Base-by-base conservation (phyloP, 2,797 vertebrate genomes). In the Chloroceryle amazona region DNA sequence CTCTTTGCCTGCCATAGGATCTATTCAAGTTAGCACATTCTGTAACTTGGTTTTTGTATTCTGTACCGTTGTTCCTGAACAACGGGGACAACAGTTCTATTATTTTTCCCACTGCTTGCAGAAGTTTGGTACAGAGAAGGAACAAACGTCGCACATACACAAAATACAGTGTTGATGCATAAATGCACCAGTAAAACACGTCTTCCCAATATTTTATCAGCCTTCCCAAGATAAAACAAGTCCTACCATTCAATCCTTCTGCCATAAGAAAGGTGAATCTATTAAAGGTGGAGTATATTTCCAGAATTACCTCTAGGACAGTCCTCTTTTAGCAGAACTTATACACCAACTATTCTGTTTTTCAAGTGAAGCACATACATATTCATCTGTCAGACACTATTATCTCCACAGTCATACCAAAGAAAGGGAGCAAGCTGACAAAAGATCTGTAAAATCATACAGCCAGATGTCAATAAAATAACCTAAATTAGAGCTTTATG, bases 21-120 rank as follows among this genome's bases (percentile, higher is more conserved):
- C 81, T 95, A 65, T 81, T 89, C 68, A 93, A 89, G 57, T 76
- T 78, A 88, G 90, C 78, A 93, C 90, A 75, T 86, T 95, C 81
- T 89, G 78, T 94, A 87, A 87, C 72, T 74, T 51, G 51, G 3
- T 29, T 90, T 90, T 81, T 89, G 46, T 81, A 46, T 86, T 92
- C 86, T 83, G 58, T 81, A 57, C 73, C 7, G 2, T 42, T 76
- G 80, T 33, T 91, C 39, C 63, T 89, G 81, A 95, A 76, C 78
- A 96, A 79, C 3, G 3, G 31, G 58, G 20, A 91, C 86, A 89
- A 94, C 49, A 76, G 60, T 44, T 37, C 85, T 84, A 81, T 86
- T 95, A 75, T 92, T 95, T 82, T 93, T 74, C 76, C 39, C 37
- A 20, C 31, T 62, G 57, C 78, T 90, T 89, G 58, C 67, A 90